Percentiles rank a stretch among this genome's conserved stretches.
Conservation (phyloP, 2,797 vertebrate genomes). For the Hippocampus kuda region DNA sequence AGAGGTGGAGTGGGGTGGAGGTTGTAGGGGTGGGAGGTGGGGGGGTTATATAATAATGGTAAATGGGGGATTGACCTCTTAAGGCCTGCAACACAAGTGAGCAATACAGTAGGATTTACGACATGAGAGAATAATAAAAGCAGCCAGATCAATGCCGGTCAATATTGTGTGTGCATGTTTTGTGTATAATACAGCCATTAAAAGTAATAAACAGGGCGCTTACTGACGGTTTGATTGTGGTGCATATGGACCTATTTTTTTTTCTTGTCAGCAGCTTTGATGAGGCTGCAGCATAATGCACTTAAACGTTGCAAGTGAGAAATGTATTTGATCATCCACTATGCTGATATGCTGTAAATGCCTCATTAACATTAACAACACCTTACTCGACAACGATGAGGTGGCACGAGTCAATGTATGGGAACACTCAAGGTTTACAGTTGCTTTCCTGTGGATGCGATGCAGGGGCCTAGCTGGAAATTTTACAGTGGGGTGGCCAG, state of each 20-base stretch:
- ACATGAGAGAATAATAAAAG: slow-evolving; percentile 38
- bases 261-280: slow-evolving; percentile 31
- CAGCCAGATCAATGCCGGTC: slow-evolving; percentile 43
- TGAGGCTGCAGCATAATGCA: not conserved
- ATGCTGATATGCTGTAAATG: not conserved
- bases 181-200: slow-evolving; percentile 46
- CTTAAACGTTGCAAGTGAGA: not conserved
- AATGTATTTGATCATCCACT: not conserved
- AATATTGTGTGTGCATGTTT: slow-evolving; percentile 40
- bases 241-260: slow-evolving; percentile 32
- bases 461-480: no score
- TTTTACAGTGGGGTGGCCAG: no score
- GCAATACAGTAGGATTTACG: slow-evolving; percentile 41
- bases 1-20: slow-evolving; percentile 10
- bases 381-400: not conserved
- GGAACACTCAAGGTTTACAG: not conserved
- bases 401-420: not conserved
- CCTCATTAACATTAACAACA: not conserved
- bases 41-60: slow-evolving; percentile 29
- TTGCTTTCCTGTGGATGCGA: not conserved
- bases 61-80: slow-evolving; percentile 26
- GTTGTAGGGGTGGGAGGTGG: slow-evolving; percentile 1
- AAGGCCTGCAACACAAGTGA: slow-evolving; percentile 27
- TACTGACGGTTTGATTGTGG: slow-evolving; percentile 26
- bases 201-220: slow-evolving; percentile 36